A percentile compares a stretch with the other conserved stretches of the same genome.
phyloP scores from a whole-genome alignment of 2,797 vertebrate species.

The Morelia viridis region DNA sequence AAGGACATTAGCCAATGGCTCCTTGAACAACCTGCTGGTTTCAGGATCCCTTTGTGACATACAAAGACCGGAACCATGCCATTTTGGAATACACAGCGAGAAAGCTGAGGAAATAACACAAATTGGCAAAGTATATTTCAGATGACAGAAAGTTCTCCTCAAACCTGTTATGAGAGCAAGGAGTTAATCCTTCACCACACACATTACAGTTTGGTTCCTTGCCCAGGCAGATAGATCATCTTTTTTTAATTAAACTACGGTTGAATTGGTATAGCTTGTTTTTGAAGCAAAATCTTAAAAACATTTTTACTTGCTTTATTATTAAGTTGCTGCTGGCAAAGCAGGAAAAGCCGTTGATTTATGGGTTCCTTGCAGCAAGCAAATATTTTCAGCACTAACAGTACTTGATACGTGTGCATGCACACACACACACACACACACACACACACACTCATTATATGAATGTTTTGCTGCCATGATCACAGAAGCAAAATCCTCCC shows the following conservation, averaged over 20 bases:
- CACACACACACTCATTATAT: not conserved
- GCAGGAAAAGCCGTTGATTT: slow-evolving; percentile 49
- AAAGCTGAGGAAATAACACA: not conserved
- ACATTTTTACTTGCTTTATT: slow-evolving; percentile 41
- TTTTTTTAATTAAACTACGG: not conserved
- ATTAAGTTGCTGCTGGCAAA: slow-evolving; percentile 49
- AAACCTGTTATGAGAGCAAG: not conserved
- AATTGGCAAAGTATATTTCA: not conserved
- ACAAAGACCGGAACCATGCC: not conserved
- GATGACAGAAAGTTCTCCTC: not conserved
- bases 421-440: not conserved
- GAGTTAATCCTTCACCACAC: not conserved
- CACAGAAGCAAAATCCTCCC: slow-evolving; percentile 35
- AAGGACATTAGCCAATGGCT: not conserved
- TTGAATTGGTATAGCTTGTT: not conserved
- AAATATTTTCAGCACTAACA: slow-evolving; percentile 33
- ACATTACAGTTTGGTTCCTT: not conserved
- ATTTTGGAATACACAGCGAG: not conserved
- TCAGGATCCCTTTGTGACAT: not conserved
- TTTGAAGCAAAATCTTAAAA: slow-evolving; percentile 30
- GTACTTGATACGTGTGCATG: not conserved
- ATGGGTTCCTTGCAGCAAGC: slow-evolving; percentile 40
- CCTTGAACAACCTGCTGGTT: not conserved
- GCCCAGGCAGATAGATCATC: not conserved
- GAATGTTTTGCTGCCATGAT: slow-evolving; percentile 43